Evolutionary conservation across 2,888 invertebrate species (phyloP).

Genomic region (Calameuta pallipes): DNA sequence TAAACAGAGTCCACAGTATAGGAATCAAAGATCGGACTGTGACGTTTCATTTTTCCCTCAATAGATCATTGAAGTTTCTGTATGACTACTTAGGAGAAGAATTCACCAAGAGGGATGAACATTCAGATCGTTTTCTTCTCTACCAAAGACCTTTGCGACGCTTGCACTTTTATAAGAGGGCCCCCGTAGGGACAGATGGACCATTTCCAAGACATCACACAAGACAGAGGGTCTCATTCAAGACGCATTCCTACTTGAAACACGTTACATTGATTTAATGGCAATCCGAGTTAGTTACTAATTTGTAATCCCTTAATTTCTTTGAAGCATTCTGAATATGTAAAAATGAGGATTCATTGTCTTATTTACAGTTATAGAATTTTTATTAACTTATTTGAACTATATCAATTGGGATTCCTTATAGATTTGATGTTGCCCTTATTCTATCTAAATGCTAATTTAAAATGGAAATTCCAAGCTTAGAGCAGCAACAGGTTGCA

Average conservation of each 20-base stretch:
- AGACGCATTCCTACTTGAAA: neutral
- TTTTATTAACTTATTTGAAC: neutral
- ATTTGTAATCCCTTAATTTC: neutral
- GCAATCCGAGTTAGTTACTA: neutral
- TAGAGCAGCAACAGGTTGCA: neutral
- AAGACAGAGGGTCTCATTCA: slow-evolving; percentile 3
- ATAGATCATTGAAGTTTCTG: neutral
- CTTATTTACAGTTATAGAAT: no score
- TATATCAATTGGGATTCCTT: neutral
- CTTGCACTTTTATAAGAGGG: slow-evolving; percentile 7
- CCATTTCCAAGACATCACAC: slow-evolving; percentile 5
- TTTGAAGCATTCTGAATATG: neutral
- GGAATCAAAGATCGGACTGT: slow-evolving; percentile 45
- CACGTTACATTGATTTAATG: neutral
- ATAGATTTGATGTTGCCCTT: neutral
- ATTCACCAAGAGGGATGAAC: neutral
- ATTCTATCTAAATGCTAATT: neutral
- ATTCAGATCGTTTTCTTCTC: neutral
- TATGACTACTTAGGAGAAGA: neutral
- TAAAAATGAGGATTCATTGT: neutral
- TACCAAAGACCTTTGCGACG: neutral
- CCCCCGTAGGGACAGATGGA: neutral
- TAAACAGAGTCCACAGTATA: slow-evolving; percentile 17
- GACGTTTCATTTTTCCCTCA: slow-evolving; percentile 12
- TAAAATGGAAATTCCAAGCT: neutral